These are phyloP conservation scores for Apis dorsata DNA, from an alignment of 1,140 invertebrate species.

Conservation along the genomic window DNA sequence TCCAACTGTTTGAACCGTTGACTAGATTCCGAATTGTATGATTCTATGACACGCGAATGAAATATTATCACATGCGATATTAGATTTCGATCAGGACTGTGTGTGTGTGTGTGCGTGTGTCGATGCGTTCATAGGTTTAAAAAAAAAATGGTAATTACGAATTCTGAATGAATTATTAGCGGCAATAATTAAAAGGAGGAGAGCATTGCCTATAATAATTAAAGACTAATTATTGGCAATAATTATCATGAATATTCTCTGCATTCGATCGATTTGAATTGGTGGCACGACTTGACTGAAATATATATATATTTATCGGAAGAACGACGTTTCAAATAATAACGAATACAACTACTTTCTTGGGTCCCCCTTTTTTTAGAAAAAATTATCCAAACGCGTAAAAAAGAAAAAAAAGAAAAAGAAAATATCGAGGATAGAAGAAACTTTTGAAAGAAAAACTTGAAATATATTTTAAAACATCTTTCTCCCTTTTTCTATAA, in stretches of 20 bases:
- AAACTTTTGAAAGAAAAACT: too few relatives aligned
- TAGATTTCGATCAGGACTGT: not conserved
- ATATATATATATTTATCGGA: constrained; percentile 60
- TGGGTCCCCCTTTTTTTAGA: too few relatives aligned
- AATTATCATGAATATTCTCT: constrained; percentile 59
- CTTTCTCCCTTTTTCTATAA: too few relatives aligned
- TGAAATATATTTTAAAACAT: not conserved
- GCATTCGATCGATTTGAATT: constrained; percentile 38
- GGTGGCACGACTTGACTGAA: constrained; percentile 29
- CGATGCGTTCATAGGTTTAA: constrained; percentile 37
- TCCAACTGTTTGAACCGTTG: too few relatives aligned
- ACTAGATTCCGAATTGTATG: too few relatives aligned
- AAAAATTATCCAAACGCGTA: too few relatives aligned
- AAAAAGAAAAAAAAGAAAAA: too few relatives aligned
- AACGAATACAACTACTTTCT: not conserved
- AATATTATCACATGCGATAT: constrained; percentile 1
- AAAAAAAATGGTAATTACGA: constrained; percentile 54
- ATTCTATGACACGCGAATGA: not conserved
- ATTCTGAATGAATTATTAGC: constrained; percentile 49
- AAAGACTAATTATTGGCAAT: constrained; percentile 61
- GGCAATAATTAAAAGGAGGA: constrained; percentile 44
- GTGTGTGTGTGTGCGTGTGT: not conserved
- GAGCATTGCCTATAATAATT: constrained; percentile 55
- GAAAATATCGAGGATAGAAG: too few relatives aligned
- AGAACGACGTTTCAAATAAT: constrained; percentile 25